Evolutionary conservation across 37 sponge, comb jelly and placozoan species (phyloP).

Genomic region (Geodia barretti): DNA sequence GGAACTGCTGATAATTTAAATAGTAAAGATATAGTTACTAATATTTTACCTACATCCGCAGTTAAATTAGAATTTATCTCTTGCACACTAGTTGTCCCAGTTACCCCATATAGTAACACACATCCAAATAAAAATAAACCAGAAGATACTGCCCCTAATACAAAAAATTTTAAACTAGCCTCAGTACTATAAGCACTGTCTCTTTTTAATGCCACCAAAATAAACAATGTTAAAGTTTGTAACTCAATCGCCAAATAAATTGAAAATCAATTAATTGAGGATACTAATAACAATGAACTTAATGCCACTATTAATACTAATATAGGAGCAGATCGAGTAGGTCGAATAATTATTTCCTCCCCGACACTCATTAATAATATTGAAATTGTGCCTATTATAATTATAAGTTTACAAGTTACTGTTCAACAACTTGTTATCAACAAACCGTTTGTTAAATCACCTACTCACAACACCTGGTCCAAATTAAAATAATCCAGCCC

Average conservation of each 20-base stretch:
- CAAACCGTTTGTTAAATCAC: conserved; percentile 20
- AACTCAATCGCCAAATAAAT: conserved; percentile 73
- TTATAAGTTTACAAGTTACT: conserved; percentile 37
- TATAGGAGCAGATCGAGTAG: conserved; percentile 22
- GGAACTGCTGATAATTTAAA: conserved; percentile 71
- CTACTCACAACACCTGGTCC: conserved; percentile 1
- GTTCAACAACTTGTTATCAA: conserved; percentile 52
- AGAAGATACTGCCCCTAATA: conserved; percentile 68
- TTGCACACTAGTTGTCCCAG: conserved; percentile 67
- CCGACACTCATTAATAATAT: conserved; percentile 51
- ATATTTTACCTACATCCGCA: conserved; percentile 41
- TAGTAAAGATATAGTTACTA: conserved; percentile 65
- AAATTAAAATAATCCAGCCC: not conserved
- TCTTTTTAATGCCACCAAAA: conserved; percentile 59
- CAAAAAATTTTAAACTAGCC: conserved; percentile 74
- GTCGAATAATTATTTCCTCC: conserved; percentile 1
- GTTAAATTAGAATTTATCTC: conserved; percentile 31
- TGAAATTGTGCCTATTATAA: conserved; percentile 53
- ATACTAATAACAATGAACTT: conserved; percentile 71
- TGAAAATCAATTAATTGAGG: conserved; percentile 67
- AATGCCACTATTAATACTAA: conserved; percentile 61
- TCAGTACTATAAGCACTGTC: conserved; percentile 64
- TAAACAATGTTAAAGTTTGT: conserved; percentile 64
- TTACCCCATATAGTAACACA: conserved; percentile 59
- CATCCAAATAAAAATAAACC: conserved; percentile 74